These are phyloP conservation scores for Lottia gigantea DNA, from an alignment of 2,888 invertebrate genomes.

Conservation along the genomic window DNA sequence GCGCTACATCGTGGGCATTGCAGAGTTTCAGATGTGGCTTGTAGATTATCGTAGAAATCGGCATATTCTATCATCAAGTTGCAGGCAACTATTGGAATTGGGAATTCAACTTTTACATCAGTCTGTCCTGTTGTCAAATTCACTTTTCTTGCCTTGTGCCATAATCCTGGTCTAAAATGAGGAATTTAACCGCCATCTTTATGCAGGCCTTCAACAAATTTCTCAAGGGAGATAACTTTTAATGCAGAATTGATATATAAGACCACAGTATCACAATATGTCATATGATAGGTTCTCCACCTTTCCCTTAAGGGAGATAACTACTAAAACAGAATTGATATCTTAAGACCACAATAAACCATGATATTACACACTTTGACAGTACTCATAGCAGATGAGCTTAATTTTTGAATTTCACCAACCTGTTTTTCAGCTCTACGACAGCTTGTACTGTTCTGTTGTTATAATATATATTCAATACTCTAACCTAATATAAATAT, in stretches of 20 bases:
- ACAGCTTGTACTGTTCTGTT: constrained; percentile 93
- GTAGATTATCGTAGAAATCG: constrained; percentile 91
- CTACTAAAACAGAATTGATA: no score
- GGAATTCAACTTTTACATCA: constrained; percentile 96
- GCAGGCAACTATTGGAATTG: constrained; percentile 95
- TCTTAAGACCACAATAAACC: no score
- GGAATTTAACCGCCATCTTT: no score
- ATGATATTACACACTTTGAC: no score
- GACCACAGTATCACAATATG: no score
- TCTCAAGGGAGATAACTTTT: no score
- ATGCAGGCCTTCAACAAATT: no score
- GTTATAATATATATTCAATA: constrained; percentile 96
- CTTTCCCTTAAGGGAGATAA: no score
- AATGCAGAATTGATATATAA: no score
- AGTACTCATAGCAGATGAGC: no score
- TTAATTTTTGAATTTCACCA: no score
- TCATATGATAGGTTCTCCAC: no score
- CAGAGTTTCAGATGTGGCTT: constrained; percentile 88
- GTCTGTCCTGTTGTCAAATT: constrained; percentile 90
- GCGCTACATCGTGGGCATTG: constrained; percentile 97
- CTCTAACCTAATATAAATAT: constrained; percentile 74
- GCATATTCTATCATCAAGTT: constrained; percentile 98
- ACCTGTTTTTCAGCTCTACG: constrained; percentile 94
- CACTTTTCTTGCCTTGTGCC: constrained; percentile 96
- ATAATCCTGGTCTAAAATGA: constrained; percentile 73